phyloP scores from a whole-genome alignment of 2,797 vertebrate species.

The Ceryle rudis region DNA sequence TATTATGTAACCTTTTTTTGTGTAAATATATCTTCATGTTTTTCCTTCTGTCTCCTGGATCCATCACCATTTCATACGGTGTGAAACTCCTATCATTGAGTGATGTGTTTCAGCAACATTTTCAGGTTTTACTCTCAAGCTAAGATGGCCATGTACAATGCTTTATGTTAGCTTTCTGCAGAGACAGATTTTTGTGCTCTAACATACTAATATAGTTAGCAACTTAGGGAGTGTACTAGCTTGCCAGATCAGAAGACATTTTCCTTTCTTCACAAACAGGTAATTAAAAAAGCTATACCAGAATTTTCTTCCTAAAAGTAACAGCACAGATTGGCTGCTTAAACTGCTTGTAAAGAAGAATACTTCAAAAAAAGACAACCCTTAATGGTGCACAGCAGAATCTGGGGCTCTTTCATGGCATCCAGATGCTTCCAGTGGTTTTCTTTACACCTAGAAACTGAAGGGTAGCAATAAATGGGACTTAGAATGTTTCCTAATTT shows the following conservation, averaged over 20 bases:
- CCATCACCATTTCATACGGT: neutral
- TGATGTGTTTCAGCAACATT: neutral
- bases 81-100: neutral
- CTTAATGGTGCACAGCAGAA: neutral
- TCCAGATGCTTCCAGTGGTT: neutral
- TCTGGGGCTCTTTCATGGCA: neutral
- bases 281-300: neutral
- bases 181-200: neutral
- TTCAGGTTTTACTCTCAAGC: neutral
- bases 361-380: neutral
- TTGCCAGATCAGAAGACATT: neutral
- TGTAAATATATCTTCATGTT: neutral
- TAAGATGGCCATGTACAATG: rapidly evolving
- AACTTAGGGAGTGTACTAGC: neutral
- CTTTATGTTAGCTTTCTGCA: neutral
- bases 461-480: neutral
- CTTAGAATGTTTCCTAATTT: neutral
- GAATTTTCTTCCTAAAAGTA: neutral
- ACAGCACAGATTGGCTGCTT: neutral
- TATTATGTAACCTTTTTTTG: constrained; percentile 11
- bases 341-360: neutral
- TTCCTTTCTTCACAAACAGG: neutral
- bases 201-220: neutral
- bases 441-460: neutral
- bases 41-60: neutral